Evolutionary conservation across 1,140 invertebrate genomes (phyloP), one percentile per base, ranked within the genome.

Genomic region (Camponotus pennsylvanicus): DNA sequence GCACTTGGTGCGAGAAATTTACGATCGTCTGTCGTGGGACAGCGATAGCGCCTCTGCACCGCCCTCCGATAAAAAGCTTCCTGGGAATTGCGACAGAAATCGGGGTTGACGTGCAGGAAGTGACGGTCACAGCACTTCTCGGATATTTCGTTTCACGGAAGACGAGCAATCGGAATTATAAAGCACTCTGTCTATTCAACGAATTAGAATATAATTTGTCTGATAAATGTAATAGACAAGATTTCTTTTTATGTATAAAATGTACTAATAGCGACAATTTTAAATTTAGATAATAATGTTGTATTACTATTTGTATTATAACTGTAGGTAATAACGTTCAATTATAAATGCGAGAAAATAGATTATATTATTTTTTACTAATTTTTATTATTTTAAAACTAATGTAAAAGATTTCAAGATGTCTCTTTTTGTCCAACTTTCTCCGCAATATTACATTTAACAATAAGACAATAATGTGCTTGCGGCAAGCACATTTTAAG

Each of bases 81-180:
- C 88, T 86, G 89, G 88, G 86, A 90, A 92, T 92, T 85, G 89
- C 78, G 75, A 66, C 88, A 92, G 93, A 93, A 90, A 86, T 69
- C 88, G 89, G 84, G 91, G 92, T 75, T 61, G 79, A 91, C 88
- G 88, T 89, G 80, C 88, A 79, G 92, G 89, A 93, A 92, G 88
- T 90, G 91, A 91, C 91, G 92, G 90, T 89, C 80, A 64, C 87
- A 82, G 70, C 87, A 87, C 83, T 92, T 87, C 89, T 92, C 57
- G 76, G 69, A 57, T 87, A 52, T n/a, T 13, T 82, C 27, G 40
- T 42, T 21, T n/a, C n/a, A 21, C 52, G 27, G 37, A 82, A 18
- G 52, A 73, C 55, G 67, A 45, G 3, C 67, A 37, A 61, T 63
- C 40, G 61, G n/a, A 61, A 13, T 73, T 70, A 59, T 37, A 3